phyloP scores from a whole-genome alignment of 2,113 vertebrate genomes.

The Sclerurus mexicanus region DNA sequence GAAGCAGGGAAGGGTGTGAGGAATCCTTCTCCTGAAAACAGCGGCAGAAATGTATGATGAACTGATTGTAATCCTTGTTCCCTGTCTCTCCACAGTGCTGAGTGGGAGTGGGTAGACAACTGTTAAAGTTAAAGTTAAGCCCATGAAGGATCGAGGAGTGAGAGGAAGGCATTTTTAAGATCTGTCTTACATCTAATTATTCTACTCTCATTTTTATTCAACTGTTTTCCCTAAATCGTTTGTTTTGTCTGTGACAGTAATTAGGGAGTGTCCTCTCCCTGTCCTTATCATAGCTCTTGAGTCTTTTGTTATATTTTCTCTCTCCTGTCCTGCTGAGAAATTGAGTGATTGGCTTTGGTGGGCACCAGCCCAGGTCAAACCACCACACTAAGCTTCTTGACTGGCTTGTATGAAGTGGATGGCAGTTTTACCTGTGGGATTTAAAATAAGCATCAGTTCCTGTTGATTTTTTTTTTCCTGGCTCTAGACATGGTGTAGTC shows the following conservation, averaged over 20 bases:
- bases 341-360: background rate
- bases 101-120: background rate
- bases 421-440: background rate
- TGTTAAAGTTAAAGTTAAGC: background rate
- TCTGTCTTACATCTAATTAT: background rate
- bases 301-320: background rate
- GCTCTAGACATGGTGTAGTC: background rate
- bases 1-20: background rate
- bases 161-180: background rate
- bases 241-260: background rate
- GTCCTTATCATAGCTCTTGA: background rate
- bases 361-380: background rate
- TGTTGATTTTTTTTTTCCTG: background rate
- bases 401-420: background rate
- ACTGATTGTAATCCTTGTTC: rapidly evolving
- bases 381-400: background rate
- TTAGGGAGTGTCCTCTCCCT: background rate
- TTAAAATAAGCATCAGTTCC: background rate
- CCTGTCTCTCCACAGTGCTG: background rate
- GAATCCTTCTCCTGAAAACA: background rate
- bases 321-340: background rate
- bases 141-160: background rate
- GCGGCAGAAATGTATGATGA: background rate
- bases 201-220: background rate
- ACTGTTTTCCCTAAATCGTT: background rate